phyloP scores from a whole-genome alignment of 2,888 invertebrate genomes.

The Dasysyrphus tricinctus region DNA sequence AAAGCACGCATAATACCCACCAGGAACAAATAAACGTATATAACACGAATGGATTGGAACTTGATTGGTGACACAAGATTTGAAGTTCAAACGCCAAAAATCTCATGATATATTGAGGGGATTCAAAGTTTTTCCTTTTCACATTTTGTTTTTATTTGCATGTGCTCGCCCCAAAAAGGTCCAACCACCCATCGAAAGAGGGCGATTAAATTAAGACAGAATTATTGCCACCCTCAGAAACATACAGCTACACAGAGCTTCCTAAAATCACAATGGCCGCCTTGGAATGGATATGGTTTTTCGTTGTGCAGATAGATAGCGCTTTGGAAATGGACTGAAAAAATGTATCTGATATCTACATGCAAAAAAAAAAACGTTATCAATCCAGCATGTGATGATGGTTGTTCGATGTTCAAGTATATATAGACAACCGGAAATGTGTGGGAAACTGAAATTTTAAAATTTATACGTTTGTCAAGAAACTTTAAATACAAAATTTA shows the following conservation, averaged over 20 bases:
- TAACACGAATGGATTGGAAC: slow-evolving; percentile 54
- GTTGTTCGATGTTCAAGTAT: not conserved
- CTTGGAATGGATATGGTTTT: not conserved
- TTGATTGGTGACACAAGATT: slow-evolving; percentile 69
- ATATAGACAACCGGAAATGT: not conserved
- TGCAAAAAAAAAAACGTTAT: slow-evolving; percentile 29
- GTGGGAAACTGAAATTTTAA: slow-evolving; percentile 3
- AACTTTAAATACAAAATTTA: not conserved
- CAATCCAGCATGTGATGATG: slow-evolving; percentile 25
- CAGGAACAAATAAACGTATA: slow-evolving; percentile 40
- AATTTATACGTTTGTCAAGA: slow-evolving; percentile 6
- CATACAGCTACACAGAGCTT: not conserved
- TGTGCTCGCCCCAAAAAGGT: not conserved
- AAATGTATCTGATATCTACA: slow-evolving; percentile 43
- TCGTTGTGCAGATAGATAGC: not conserved
- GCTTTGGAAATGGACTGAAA: slow-evolving; percentile 4
- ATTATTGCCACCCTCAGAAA: slow-evolving; percentile 44
- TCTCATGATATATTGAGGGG: slow-evolving; percentile 64
- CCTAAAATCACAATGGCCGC: not conserved
- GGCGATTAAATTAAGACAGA: slow-evolving; percentile 68
- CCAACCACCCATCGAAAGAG: slow-evolving; percentile 30
- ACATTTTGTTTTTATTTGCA: slow-evolving; percentile 12
- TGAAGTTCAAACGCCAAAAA: slow-evolving; percentile 64
- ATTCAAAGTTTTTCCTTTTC: slow-evolving; percentile 43
- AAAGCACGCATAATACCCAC: slow-evolving; percentile 35